Percentiles rank a stretch among this genome's conserved stretches.
Evolutionary conservation across 2,888 invertebrate genomes (phyloP).

Genomic region (Hirtodrosophila trivittata): DNA sequence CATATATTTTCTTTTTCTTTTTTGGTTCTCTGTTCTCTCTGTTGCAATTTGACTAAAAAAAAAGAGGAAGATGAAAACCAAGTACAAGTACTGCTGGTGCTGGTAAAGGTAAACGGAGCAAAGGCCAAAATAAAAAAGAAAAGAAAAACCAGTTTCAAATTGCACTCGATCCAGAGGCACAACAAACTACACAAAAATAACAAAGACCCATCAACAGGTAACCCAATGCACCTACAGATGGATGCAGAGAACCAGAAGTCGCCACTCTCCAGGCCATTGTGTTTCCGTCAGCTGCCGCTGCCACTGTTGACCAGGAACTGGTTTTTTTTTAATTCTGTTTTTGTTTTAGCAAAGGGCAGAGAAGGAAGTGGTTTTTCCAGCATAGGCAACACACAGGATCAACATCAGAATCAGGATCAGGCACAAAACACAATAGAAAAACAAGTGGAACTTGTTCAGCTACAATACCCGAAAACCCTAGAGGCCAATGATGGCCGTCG

Average conservation of each 20-base stretch:
- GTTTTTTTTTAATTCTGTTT: slow-evolving; percentile 24
- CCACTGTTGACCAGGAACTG: slow-evolving; percentile 42
- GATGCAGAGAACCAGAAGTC: slow-evolving; percentile 63
- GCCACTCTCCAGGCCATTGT: slow-evolving; percentile 60
- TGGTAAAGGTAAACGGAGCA: slow-evolving; percentile 24
- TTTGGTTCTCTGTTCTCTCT: not conserved
- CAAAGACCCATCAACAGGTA: slow-evolving; percentile 72
- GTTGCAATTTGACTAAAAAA: not conserved
- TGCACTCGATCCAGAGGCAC: slow-evolving; percentile 52
- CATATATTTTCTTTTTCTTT: not conserved
- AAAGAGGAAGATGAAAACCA: not conserved
- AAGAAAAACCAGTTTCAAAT: slow-evolving; percentile 58
- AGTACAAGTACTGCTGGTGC: slow-evolving; percentile 9
- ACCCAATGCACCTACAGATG: slow-evolving; percentile 70
- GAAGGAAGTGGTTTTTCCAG: slow-evolving; percentile 55
- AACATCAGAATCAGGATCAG: slow-evolving; percentile 18
- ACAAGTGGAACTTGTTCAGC: slow-evolving; percentile 55
- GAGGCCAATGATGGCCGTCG: slow-evolving; percentile 4
- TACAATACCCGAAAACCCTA: slow-evolving; percentile 5
- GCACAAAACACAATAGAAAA: slow-evolving; percentile 22
- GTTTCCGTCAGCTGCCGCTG: slow-evolving; percentile 76
- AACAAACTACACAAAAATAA: slow-evolving; percentile 23
- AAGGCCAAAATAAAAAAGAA: too few relatives aligned
- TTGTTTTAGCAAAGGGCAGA: slow-evolving; percentile 50
- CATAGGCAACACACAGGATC: slow-evolving; percentile 36